These are phyloP conservation scores for Sebastes wilsoni DNA, from an alignment of 2,797 vertebrate species.

Conservation along the genomic window DNA sequence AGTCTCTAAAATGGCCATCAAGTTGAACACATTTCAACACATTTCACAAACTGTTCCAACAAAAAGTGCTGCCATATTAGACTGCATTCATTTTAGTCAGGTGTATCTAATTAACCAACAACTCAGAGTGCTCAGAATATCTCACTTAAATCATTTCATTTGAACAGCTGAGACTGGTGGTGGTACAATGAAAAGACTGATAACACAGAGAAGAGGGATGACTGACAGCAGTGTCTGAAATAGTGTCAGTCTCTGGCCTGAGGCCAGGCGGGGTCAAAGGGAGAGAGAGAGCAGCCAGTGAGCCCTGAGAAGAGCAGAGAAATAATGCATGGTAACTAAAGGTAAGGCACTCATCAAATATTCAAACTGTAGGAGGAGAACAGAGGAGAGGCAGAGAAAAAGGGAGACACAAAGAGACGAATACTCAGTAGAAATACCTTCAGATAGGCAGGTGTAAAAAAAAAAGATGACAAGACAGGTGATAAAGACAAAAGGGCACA, in stretches of 20 bases:
- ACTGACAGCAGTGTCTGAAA: constrained; percentile 49
- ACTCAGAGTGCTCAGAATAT: neutral
- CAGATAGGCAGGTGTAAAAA: neutral
- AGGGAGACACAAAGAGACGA: constrained; percentile 16
- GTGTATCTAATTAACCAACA: neutral
- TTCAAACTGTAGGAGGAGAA: constrained; percentile 78
- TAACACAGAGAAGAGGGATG: constrained; percentile 17
- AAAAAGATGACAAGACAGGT: neutral
- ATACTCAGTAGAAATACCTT: constrained; percentile 6
- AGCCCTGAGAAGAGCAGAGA: constrained; percentile 79
- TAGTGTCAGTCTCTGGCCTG: constrained; percentile 49
- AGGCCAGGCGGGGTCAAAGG: constrained; percentile 62
- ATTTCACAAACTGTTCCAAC: neutral
- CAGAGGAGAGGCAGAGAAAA: constrained; percentile 50
- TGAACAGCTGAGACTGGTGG: neutral
- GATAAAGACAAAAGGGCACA: constrained; percentile 8
- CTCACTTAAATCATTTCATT: neutral
- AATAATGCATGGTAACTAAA: constrained; percentile 92
- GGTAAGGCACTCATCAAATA: constrained; percentile 86
- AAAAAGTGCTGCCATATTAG: rapidly evolving
- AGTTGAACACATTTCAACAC: neutral
- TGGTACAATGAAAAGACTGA: constrained; percentile 6
- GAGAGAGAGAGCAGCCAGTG: constrained; percentile 68
- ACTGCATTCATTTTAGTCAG: neutral
- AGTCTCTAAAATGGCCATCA: neutral